Evolutionary conservation across 1,140 invertebrate genomes (phyloP).

Genomic region (Bombus polaris): DNA sequence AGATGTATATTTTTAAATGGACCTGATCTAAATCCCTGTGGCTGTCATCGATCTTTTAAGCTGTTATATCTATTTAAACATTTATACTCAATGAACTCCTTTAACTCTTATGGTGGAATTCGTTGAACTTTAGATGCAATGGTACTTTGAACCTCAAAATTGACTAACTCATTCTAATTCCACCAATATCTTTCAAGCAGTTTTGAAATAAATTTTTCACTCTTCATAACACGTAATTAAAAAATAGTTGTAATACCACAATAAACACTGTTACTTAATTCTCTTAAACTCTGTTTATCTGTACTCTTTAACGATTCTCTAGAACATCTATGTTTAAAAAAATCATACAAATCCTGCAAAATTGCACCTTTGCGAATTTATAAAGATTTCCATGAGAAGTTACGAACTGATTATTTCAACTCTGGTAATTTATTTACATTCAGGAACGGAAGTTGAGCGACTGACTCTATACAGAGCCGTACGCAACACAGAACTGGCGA

Average conservation of each 20-base stretch:
- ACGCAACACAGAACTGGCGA: conserved; percentile 85
- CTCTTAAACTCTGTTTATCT: too few species aligned
- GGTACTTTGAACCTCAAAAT: neutral
- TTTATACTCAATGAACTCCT: neutral
- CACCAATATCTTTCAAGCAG: neutral
- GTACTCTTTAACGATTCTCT: too few species aligned
- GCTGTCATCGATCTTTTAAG: neutral
- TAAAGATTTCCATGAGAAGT: neutral
- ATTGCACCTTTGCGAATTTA: too few species aligned
- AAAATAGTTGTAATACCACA: too few species aligned
- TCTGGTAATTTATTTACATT: neutral
- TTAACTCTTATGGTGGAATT: neutral
- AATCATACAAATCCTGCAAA: neutral
- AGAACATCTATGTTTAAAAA: too few species aligned
- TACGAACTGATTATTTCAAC: neutral
- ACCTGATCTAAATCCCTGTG: neutral
- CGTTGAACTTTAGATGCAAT: neutral
- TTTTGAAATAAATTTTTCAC: neutral
- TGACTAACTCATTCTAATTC: neutral
- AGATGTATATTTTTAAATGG: neutral
- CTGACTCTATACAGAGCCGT: conserved; percentile 88
- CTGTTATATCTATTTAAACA: neutral
- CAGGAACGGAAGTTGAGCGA: conserved; percentile 86
- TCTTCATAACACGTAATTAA: too few species aligned
- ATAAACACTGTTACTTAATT: too few species aligned